These are phyloP conservation scores for Cephalopterus ornatus DNA, from an alignment of 2,113 vertebrate species.

Conservation along the genomic window DNA sequence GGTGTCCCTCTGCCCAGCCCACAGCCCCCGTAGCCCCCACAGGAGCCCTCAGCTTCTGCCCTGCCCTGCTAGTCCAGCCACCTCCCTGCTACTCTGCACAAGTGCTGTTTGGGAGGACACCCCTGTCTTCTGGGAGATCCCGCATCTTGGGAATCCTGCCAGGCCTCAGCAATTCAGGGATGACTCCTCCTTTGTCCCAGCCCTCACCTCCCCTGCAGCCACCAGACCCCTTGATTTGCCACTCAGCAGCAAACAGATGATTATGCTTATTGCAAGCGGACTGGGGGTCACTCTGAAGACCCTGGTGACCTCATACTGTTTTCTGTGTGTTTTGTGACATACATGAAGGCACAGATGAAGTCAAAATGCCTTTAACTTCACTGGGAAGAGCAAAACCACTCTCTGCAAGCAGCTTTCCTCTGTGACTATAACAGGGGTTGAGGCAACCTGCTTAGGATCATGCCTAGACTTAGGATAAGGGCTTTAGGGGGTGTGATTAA, in stretches of 20 bases:
- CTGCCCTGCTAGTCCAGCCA: fast-evolving
- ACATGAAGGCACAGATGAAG: neutral
- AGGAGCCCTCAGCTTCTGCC: neutral
- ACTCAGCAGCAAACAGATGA: neutral
- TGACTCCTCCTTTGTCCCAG: neutral
- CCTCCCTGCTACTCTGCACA: neutral
- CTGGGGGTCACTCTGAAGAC: neutral
- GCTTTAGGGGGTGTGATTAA: neutral
- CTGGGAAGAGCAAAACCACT: neutral
- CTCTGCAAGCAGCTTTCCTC: neutral
- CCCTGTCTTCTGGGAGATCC: neutral
- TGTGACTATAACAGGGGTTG: neutral
- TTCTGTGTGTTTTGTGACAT: neutral
- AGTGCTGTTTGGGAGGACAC: fast-evolving
- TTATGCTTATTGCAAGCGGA: neutral
- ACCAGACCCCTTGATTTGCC: neutral
- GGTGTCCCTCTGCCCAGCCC: neutral
- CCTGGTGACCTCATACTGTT: neutral
- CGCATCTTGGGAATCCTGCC: neutral
- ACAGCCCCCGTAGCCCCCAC: fast-evolving
- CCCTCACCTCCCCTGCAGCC: neutral
- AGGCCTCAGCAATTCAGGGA: fast-evolving
- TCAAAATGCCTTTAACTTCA: neutral
- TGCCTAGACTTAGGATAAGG: neutral
- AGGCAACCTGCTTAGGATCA: neutral